A percentile compares a stretch with the other conserved stretches of the same genome.
These are phyloP conservation scores for Setophaga coronata DNA, from an alignment of 2,113 vertebrate genomes.

Conservation along the genomic window DNA sequence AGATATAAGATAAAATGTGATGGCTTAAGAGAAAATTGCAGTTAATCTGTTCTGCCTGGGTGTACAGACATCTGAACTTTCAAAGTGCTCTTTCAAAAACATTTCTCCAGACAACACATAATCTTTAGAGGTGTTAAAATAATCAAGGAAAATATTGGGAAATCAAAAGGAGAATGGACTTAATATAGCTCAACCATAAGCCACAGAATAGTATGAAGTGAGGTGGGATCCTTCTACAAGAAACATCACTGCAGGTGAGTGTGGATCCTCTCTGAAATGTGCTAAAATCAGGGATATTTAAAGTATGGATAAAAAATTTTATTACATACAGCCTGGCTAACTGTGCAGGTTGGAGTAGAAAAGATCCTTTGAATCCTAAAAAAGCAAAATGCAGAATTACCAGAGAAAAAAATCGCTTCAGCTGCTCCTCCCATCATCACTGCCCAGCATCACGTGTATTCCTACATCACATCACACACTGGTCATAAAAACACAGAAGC, in stretches of 20 bases:
- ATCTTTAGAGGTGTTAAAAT: not conserved
- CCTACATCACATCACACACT: not conserved
- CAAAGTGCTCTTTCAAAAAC: not conserved
- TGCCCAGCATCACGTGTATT: not conserved
- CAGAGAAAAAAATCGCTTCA: not conserved
- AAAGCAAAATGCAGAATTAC: not conserved
- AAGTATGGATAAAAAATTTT: not conserved
- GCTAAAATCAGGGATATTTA: not conserved
- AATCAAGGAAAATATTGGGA: not conserved
- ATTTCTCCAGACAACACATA: not conserved
- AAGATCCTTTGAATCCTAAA: not conserved
- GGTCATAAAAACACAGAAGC: not conserved
- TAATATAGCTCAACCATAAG: not conserved
- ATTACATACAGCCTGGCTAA: not conserved
- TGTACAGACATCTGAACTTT: not conserved
- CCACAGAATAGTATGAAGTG: not conserved
- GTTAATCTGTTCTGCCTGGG: not conserved
- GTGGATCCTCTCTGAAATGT: not conserved
- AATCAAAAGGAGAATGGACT: not conserved
- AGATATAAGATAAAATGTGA: not conserved
- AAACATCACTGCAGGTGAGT: not conserved
- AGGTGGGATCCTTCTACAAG: not conserved
- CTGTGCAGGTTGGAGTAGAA: not conserved
- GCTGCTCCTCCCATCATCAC: not conserved
- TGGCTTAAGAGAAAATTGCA: not conserved